A percentile compares a stretch with the other conserved stretches of the same genome.
phyloP scores from a whole-genome alignment of 2,797 vertebrate species.

The Lepus oiostolus region DNA sequence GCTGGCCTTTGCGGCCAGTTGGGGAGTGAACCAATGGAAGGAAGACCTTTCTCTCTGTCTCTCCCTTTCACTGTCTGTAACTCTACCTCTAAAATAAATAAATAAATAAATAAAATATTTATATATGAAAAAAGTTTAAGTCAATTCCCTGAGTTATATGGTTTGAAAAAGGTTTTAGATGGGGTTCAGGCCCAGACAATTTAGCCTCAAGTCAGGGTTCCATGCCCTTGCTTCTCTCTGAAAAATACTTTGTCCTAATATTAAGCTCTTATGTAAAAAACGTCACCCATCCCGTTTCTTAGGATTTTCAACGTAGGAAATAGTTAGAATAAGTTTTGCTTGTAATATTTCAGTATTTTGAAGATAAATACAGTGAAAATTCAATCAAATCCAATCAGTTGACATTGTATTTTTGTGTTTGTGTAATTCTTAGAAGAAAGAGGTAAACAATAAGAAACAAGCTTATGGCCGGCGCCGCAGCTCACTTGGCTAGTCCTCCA shows the following conservation, averaged over 20 bases:
- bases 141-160: not conserved
- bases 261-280: conserved; percentile 64
- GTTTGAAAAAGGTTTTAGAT: conserved; percentile 9
- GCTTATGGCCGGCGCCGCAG: too few species aligned
- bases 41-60: too few species aligned
- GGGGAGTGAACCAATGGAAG: too few species aligned
- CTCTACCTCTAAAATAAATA: too few species aligned
- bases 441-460: conserved; percentile 35
- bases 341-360: conserved; percentile 61
- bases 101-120: too few species aligned
- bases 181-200: not conserved
- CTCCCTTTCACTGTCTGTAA: too few species aligned
- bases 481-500: too few species aligned
- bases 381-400: conserved; percentile 38
- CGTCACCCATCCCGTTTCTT: conserved; percentile 28
- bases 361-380: conserved; percentile 63
- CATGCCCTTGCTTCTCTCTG: not conserved
- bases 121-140: too few species aligned
- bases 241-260: conserved; percentile 42
- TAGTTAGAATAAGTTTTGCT: conserved; percentile 57
- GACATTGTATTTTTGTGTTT: conserved; percentile 43
- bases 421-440: conserved; percentile 61
- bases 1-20: too few species aligned
- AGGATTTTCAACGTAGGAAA: conserved; percentile 63
- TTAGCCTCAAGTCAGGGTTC: conserved; percentile 17